Evolutionary conservation across 2,888 invertebrate species (phyloP).

Genomic region (Sesia bembeciformis): DNA sequence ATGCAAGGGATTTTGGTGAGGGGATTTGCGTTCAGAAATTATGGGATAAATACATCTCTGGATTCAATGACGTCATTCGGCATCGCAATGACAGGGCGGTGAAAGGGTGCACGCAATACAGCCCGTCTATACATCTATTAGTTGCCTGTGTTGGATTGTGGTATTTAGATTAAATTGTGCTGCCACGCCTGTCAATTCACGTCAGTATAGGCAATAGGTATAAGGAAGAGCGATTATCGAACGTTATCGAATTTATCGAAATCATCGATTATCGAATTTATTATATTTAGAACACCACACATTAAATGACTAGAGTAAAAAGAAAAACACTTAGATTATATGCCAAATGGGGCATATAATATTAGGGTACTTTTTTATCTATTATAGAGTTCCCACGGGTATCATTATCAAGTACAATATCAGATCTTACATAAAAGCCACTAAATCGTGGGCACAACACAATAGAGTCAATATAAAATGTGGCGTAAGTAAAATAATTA

Average conservation of each 20-base stretch:
- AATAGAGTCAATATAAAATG: too few species aligned
- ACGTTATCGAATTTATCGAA: too few species aligned
- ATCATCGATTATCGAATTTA: too few species aligned
- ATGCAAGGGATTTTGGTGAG: slow-evolving; percentile 14
- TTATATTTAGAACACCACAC: too few species aligned
- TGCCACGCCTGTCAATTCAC: too few species aligned
- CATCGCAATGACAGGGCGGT: slow-evolving; percentile 62
- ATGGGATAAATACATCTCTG: slow-evolving; percentile 68
- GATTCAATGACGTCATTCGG: slow-evolving; percentile 64
- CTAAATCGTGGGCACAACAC: too few species aligned
- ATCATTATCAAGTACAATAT: neutral
- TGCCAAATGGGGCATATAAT: too few species aligned
- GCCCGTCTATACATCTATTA: neutral
- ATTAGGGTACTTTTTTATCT: too few species aligned
- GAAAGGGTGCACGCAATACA: slow-evolving; percentile 39
- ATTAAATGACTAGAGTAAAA: too few species aligned
- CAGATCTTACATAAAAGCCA: neutral
- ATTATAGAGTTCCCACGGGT: too few species aligned
- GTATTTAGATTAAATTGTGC: neutral
- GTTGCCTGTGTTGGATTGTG: neutral
- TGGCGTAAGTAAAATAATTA: neutral
- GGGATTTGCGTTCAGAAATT: slow-evolving; percentile 55
- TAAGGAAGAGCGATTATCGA: too few species aligned
- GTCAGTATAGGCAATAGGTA: neutral
- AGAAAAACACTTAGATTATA: too few species aligned